These are phyloP conservation scores for Dicentrarchus labrax DNA, from an alignment of 2,113 vertebrate genomes.

Conservation along the genomic window DNA sequence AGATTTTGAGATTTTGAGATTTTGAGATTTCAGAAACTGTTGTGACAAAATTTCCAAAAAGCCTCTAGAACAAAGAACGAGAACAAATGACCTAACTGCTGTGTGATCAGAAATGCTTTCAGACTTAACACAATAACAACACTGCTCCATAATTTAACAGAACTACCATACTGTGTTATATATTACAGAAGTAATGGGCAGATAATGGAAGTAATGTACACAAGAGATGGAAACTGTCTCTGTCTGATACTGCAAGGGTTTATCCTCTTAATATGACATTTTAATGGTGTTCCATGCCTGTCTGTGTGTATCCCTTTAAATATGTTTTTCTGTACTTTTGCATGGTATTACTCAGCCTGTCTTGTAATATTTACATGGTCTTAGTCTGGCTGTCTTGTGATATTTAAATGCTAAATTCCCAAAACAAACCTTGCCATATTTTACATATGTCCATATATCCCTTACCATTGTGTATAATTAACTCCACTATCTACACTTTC, in stretches of 20 bases:
- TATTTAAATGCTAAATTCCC: too few species aligned
- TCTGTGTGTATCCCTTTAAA: neutral
- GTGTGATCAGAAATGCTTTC: constrained; percentile 23
- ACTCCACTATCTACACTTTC: neutral
- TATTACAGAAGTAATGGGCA: neutral
- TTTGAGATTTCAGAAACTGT: neutral
- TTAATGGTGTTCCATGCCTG: neutral
- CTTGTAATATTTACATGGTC: too few species aligned
- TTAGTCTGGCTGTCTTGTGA: too few species aligned
- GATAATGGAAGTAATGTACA: too few species aligned
- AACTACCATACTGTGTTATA: neutral
- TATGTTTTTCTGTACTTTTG: neutral
- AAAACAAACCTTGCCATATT: too few species aligned
- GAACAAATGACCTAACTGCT: neutral
- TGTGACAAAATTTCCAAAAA: neutral
- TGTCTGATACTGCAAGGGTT: too few species aligned
- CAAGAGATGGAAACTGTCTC: neutral
- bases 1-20: too few species aligned
- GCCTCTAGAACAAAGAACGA: too few species aligned
- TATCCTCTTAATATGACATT: neutral
- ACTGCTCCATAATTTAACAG: constrained; percentile 12
- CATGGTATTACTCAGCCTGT: too few species aligned
- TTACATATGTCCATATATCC: too few species aligned
- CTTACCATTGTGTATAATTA: too few species aligned
- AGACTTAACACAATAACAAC: neutral